Conservation (phyloP, 1,140 invertebrate species). For the Mamestra configurata region DNA sequence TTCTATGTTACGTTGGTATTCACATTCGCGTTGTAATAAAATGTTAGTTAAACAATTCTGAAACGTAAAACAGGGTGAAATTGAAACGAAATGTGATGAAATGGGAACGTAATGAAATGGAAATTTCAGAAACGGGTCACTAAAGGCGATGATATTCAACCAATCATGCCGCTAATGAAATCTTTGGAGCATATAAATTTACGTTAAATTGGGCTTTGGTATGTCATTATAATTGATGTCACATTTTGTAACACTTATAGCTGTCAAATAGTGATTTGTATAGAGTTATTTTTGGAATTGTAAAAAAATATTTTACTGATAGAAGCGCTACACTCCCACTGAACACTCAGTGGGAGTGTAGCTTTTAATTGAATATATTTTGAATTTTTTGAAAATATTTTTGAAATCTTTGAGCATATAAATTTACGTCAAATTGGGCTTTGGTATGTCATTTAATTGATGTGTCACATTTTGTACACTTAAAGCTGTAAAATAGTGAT, state of each 20-base stretch:
- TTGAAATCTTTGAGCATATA: constrained; percentile 34
- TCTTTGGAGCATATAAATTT: constrained; percentile 17
- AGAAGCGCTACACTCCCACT: too few relatives aligned
- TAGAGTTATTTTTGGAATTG: neutral
- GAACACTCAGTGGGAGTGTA: too few relatives aligned
- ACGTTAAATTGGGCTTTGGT: neutral
- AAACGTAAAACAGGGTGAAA: constrained; percentile 15
- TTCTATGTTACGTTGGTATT: constrained; percentile 6
- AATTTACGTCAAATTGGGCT: neutral
- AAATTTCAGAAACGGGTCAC: constrained; percentile 23
- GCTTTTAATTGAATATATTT: too few relatives aligned
- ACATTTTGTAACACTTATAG: neutral
- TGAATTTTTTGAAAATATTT: too few relatives aligned
- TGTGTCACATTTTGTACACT: neutral
- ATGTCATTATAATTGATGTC: neutral
- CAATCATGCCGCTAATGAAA: constrained; percentile 35
- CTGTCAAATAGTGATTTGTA: too few relatives aligned
- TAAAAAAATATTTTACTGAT: too few relatives aligned
- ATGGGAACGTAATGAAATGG: constrained; percentile 35
- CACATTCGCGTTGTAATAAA: constrained; percentile 11
- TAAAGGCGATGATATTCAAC: constrained; percentile 20
- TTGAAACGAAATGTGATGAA: constrained; percentile 33
- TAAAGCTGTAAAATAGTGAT: too few relatives aligned
- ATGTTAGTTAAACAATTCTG: constrained; percentile 17
- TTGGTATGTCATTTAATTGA: neutral